Conservation (phyloP, 2,888 invertebrate genomes). For the Crossocerus cetratus region DNA sequence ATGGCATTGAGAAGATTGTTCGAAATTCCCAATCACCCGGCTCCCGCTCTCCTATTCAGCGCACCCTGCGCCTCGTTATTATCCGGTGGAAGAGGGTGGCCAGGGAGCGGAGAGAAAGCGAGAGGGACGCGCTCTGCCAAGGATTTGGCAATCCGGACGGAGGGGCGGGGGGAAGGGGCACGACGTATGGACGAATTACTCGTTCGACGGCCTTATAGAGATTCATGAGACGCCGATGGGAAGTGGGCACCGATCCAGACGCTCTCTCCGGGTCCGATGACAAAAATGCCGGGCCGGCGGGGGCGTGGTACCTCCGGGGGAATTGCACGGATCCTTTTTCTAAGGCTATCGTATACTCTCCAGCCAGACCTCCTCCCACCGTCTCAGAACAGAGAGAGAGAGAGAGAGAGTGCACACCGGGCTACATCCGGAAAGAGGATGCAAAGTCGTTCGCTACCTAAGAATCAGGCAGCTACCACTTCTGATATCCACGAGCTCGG, state of each 20-base stretch:
- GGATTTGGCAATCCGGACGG: conserved; percentile 21
- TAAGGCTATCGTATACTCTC: neutral
- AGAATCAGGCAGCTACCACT: neutral
- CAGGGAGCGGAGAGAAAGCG: conserved; percentile 22
- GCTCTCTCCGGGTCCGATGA: conserved; percentile 38
- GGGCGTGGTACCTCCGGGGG: conserved; percentile 52
- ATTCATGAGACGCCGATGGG: conserved; percentile 66
- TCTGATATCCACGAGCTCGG: neutral
- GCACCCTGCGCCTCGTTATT: neutral
- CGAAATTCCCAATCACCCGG: neutral
- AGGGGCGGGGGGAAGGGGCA: conserved; percentile 42
- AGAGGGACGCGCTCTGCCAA: conserved; percentile 26
- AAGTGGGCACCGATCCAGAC: conserved; percentile 53
- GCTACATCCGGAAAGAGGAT: neutral
- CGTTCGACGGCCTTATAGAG: conserved; percentile 73
- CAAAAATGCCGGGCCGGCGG: conserved; percentile 49
- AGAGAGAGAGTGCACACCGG: conserved; percentile 7
- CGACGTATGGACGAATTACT: conserved; percentile 67
- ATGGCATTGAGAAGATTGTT: neutral
- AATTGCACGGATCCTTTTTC: conserved; percentile 7
- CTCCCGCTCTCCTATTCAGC: neutral
- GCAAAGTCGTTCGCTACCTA: neutral
- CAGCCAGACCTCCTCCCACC: no score
- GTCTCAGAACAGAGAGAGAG: no score
- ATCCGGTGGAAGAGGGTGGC: neutral